Evolutionary conservation across 2,888 invertebrate species (phyloP).

Genomic region (Unio pictorum): DNA sequence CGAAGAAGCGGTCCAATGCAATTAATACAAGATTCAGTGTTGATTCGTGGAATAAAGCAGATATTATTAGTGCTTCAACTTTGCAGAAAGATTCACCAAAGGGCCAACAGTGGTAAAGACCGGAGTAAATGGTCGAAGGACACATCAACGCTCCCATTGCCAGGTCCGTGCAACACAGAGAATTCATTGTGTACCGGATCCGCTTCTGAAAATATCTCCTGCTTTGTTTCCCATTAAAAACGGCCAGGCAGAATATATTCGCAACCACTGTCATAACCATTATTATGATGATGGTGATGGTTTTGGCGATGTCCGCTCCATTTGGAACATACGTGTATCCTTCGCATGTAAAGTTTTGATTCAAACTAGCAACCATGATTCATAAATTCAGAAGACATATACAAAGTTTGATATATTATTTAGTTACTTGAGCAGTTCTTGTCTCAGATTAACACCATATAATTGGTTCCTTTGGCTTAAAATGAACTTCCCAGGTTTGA

Average conservation of each 20-base stretch:
- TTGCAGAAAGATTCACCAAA: conserved; percentile 34
- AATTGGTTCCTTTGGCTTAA: too few relatives aligned
- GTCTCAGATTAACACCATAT: too few relatives aligned
- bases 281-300: conserved; percentile 25
- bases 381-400: too few relatives aligned
- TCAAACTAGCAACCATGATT: conserved; percentile 11
- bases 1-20: conserved; percentile 36
- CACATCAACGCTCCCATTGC: conserved; percentile 34
- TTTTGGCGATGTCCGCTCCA: conserved; percentile 25
- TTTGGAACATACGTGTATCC: conserved; percentile 17
- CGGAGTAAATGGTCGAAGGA: conserved; percentile 34
- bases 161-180: conserved; percentile 35
- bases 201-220: conserved; percentile 27
- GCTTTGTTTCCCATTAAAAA: conserved; percentile 26
- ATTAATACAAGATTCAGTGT: conserved; percentile 34
- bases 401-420: too few relatives aligned
- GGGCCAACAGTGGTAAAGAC: conserved; percentile 37
- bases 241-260: conserved; percentile 29
- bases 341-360: conserved; percentile 27
- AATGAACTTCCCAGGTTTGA: too few relatives aligned
- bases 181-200: conserved; percentile 36
- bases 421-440: too few relatives aligned
- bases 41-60: conserved; percentile 40
- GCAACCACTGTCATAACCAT: conserved; percentile 24
- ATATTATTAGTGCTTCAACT: conserved; percentile 32